These are phyloP conservation scores for Ceratina japonica DNA, from an alignment of 1,140 invertebrate genomes.

Conservation along the genomic window DNA sequence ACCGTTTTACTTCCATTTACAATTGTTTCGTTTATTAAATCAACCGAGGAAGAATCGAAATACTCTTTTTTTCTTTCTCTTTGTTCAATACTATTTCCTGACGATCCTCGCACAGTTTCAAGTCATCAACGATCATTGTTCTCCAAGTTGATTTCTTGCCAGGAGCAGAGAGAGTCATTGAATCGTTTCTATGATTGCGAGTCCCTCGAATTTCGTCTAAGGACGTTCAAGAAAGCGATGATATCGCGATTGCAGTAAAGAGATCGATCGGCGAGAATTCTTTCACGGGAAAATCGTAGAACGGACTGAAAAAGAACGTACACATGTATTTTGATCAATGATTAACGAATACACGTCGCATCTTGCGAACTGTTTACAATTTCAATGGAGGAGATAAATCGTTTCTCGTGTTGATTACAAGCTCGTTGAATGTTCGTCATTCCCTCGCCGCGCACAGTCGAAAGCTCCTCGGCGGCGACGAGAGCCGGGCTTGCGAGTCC, in stretches of 20 bases:
- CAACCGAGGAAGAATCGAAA: too few relatives aligned
- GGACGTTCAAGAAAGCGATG: background rate
- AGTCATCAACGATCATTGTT: background rate
- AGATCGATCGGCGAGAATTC: too few relatives aligned
- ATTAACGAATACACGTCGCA: too few relatives aligned
- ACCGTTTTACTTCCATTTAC: too few relatives aligned
- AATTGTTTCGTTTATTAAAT: too few relatives aligned
- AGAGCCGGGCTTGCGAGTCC: slow-evolving; percentile 24
- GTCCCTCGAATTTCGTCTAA: too few relatives aligned
- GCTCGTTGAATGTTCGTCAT: background rate
- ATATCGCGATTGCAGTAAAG: background rate
- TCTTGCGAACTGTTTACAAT: background rate
- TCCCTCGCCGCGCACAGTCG: slow-evolving; percentile 2
- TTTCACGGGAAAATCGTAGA: too few relatives aligned
- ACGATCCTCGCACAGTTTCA: too few relatives aligned
- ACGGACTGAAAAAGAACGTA: too few relatives aligned
- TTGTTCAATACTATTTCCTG: too few relatives aligned
- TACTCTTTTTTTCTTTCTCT: too few relatives aligned
- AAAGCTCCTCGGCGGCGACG: slow-evolving; percentile 27
- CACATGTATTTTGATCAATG: too few relatives aligned
- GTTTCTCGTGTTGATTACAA: background rate
- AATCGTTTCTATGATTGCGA: slow-evolving; percentile 6
- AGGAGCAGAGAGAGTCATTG: background rate
- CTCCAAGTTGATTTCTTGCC: slow-evolving; percentile 7
- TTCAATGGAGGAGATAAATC: background rate